Base-by-base conservation (phyloP, 1,140 invertebrate species). In the Archivesica marissinica region DNA sequence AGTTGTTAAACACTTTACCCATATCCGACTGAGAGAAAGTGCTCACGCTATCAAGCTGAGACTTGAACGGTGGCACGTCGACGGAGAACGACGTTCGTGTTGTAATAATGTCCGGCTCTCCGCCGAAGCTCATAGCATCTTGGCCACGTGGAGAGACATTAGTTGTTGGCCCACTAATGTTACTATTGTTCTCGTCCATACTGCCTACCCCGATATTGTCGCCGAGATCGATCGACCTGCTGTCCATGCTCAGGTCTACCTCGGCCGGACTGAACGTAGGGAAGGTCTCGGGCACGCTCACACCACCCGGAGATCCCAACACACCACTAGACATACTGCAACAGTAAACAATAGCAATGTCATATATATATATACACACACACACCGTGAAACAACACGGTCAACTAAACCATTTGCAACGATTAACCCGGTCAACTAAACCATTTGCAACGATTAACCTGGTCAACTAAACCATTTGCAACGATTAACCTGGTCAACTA, bases 121-220 rank as follows among this genome's bases (percentile, higher is more conserved):
- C 70, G 41, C 59, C 47, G 38, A 70, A 81, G 30, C 78, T 47
- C 17, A 85, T 44, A 38, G 35, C 66, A 25, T 89, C 88, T 64
- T 89, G 87, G 23, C 84, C 70, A 23, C 87, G 44, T 20, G 88
- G 88, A 33, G 88, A 89, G 66, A 89, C 72, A 28, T 77, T 89
- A 33, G 80, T 74, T 15, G 78, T 61, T 33, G 68, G 52, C 23
- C 75, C 68, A 47, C 56, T 75, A 7, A 70, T 72, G 44, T 80
- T 85, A 52, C 79, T 82, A 38, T 75, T 83, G 25, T 88, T 87
- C 17, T 89, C 88, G 41, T 86, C 70, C 38, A 54, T 52, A 28
- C 50, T 85, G 35, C 59, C 74, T 3, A 87, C 74, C 6, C n/a
- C 41, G 1, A 86, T 81, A 23, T 87, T 61, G 86, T 84, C 38